Evolutionary conservation across 2,113 vertebrate genomes (phyloP).

Genomic region (Oryzias javanicus): DNA sequence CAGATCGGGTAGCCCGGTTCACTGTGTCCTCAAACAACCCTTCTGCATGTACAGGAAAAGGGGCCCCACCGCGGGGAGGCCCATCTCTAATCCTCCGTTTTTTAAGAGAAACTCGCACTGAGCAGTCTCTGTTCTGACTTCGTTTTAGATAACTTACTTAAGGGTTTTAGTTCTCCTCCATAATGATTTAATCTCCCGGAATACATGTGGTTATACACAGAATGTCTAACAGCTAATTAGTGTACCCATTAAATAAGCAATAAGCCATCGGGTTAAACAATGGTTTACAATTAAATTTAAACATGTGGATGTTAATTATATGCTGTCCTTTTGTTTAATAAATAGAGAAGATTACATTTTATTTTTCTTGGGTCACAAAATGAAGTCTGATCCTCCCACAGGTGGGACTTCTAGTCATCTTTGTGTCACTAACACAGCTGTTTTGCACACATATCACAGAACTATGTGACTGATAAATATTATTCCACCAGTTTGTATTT

Average conservation of each 20-base stretch:
- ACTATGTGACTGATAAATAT: too few relatives aligned
- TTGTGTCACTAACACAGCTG: too few relatives aligned
- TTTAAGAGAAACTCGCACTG: constrained; percentile 45
- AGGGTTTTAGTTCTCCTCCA: background rate
- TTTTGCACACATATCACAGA: too few relatives aligned
- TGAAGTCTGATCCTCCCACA: too few relatives aligned
- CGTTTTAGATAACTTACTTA: constrained; percentile 20
- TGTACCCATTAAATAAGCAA: background rate
- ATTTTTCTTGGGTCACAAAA: too few relatives aligned
- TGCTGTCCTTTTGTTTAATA: too few relatives aligned
- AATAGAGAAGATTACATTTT: too few relatives aligned
- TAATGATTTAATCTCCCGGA: background rate
- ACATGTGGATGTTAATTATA: too few relatives aligned
- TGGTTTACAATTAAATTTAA: too few relatives aligned
- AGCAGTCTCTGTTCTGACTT: constrained; percentile 38
- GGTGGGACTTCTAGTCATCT: too few relatives aligned
- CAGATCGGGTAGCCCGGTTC: constrained; percentile 79
- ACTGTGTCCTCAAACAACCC: constrained; percentile 82
- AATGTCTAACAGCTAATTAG: background rate
- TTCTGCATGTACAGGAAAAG: constrained; percentile 77
- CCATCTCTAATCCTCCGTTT: constrained; percentile 62
- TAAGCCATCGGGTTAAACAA: too few relatives aligned
- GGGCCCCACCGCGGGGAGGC: constrained; percentile 75
- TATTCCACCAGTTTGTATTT: too few relatives aligned
- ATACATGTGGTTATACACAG: background rate